These are phyloP conservation scores for Sipha maydis DNA, from an alignment of 2,888 invertebrate genomes.

Conservation along the genomic window DNA sequence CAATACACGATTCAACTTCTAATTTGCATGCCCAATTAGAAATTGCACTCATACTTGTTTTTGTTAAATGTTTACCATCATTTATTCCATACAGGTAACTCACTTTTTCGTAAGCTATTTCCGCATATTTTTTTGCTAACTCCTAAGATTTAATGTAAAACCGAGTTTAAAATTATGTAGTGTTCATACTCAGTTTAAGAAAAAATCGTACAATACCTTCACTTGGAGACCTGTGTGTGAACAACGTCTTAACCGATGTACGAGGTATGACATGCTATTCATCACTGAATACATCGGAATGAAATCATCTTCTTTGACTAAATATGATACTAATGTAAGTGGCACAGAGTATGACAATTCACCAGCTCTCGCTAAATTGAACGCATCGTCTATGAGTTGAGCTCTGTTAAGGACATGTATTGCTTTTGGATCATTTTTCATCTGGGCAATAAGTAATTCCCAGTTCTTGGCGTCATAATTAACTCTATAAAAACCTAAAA, in stretches of 20 bases:
- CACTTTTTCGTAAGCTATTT: conserved; percentile 36
- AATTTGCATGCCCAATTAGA: conserved; percentile 59
- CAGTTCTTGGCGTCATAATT: conserved; percentile 79
- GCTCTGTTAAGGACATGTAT: conserved; percentile 73
- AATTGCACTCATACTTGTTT: conserved; percentile 42
- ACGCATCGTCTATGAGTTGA: conserved; percentile 83
- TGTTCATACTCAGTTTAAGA: background rate
- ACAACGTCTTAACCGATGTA: conserved; percentile 42
- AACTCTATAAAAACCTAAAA: conserved; percentile 74
- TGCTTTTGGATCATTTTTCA: conserved; percentile 72
- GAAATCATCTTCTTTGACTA: conserved; percentile 76
- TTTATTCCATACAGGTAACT: background rate
- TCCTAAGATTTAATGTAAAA: conserved; percentile 5
- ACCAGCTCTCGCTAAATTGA: conserved; percentile 78
- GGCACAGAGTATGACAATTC: conserved; percentile 73
- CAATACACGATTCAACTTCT: conserved; percentile 27
- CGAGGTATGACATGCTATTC: conserved; percentile 43
- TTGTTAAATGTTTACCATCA: conserved; percentile 41
- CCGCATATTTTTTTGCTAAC: conserved; percentile 42
- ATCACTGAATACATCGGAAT: conserved; percentile 70
- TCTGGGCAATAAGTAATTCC: conserved; percentile 75
- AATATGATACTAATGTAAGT: conserved; percentile 76
- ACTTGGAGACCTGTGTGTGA: conserved; percentile 32
- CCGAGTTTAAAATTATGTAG: background rate
- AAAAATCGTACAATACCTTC: conserved; percentile 9